Evolutionary conservation across 2,888 invertebrate genomes (phyloP).

Genomic region (Cosmopolites sordidus): DNA sequence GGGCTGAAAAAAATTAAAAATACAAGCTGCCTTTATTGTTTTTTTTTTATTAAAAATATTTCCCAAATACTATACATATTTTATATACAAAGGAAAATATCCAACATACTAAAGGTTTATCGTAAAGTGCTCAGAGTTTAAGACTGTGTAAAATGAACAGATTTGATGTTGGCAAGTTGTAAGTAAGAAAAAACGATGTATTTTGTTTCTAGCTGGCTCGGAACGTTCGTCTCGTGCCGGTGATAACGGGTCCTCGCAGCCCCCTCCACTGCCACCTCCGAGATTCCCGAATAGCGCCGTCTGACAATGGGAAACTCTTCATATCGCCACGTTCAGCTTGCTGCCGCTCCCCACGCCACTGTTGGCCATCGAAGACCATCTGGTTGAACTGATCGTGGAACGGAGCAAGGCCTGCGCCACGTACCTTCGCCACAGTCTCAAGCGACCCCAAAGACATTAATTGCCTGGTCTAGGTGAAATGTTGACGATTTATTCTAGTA

Average conservation of each 20-base stretch:
- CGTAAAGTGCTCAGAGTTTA: too few relatives aligned
- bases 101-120: too few relatives aligned
- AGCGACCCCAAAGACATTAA: conserved; percentile 36
- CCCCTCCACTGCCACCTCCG: conserved; percentile 77
- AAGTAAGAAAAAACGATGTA: too few relatives aligned
- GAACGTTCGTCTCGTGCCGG: conserved; percentile 80
- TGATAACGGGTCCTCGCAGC: conserved; percentile 62
- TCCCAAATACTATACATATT: too few relatives aligned
- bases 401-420: conserved; percentile 64
- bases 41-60: too few relatives aligned
- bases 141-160: too few relatives aligned
- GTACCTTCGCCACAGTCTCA: conserved; percentile 65
- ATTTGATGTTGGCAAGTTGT: too few relatives aligned
- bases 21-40: too few relatives aligned
- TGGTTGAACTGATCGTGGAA: conserved; percentile 55
- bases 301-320: conserved; percentile 69
- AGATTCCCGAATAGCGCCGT: conserved; percentile 74
- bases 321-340: conserved; percentile 53
- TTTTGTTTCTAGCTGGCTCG: conserved; percentile 62
- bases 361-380: conserved; percentile 56
- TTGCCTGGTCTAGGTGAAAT: not conserved
- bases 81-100: too few relatives aligned
- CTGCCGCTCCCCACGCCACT: conserved; percentile 48
- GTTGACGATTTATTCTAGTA: not conserved
- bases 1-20: too few relatives aligned